Base-by-base conservation (phyloP, 2,888 invertebrate species). In the Rhogogaster chlorosoma region DNA sequence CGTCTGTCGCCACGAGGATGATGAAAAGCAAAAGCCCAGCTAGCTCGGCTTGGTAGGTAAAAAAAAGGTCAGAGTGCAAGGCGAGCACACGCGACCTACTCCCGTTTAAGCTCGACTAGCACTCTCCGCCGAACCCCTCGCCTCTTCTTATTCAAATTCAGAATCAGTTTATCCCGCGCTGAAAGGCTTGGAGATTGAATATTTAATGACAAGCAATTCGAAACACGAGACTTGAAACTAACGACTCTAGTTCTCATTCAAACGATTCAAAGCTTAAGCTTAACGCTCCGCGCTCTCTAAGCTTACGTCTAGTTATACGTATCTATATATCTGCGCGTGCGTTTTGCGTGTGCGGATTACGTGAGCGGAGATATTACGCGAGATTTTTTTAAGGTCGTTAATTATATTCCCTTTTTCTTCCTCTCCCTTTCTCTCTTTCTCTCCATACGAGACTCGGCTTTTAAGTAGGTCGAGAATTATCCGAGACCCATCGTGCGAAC, bases 171-270 rank as follows among this genome's bases (percentile, higher is more conserved):
- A 80, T 80, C 80, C 80, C 80, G 36, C 6, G 61, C 61, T 80
- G 80, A 80, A 80, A 80, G 80, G 57, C 80, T 22, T 18, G 80
- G 80, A 80, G 80, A 80, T 80, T 80, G 80, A 80, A 80, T 80
- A 80, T 80, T 22, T 80, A 80, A 80, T 80, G 80, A 80, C 80
- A 38, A 57, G 80, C 80, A 80, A 80, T 80, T 80, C 80, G 80
- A 80, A 80, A 80, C 80, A 80, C 80, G 80, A 80, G 80, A 61
- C 36, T 61, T 38, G 36, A 61, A 80, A 36, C 80, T 80, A 80
- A 80, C 80, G 80, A 80, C 61, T 80, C 57, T 57, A 61, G 80
- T 49, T 80, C 80, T 57, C 80, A 80, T 80, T 80, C 80, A 42
- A 80, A 57, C 57, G 61, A 61, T 61, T 61, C 49, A 18, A 22